Conservation (phyloP, 2,113 vertebrate genomes). For the Sclerurus mexicanus region DNA sequence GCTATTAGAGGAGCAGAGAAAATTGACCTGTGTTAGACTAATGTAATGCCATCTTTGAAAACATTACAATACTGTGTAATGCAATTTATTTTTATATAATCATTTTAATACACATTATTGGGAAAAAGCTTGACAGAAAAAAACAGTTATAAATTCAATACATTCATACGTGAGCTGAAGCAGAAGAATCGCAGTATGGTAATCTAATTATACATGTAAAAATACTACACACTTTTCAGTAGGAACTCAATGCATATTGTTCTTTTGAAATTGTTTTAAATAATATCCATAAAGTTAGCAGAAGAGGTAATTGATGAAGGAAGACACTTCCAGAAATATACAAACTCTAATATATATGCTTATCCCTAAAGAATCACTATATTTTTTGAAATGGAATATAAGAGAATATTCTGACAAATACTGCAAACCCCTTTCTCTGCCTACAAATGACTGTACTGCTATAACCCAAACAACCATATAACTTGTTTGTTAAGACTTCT, state of each 20-base stretch:
- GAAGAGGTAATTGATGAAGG: neutral
- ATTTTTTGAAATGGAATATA: neutral
- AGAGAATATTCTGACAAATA: neutral
- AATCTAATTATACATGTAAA: neutral
- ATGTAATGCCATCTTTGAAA: constrained; percentile 65
- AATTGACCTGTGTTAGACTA: constrained; percentile 63
- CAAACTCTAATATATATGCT: neutral
- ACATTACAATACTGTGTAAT: constrained; percentile 58
- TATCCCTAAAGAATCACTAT: neutral
- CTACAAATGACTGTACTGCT: neutral
- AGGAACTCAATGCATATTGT: neutral
- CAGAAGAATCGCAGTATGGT: neutral
- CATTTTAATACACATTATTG: constrained; percentile 67
- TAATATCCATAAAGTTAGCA: neutral
- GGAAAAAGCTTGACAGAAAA: constrained; percentile 53
- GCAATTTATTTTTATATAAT: constrained; percentile 66
- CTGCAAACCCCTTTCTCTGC: fast-evolving
- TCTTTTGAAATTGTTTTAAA: neutral
- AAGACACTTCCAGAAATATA: neutral
- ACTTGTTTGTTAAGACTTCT: neutral
- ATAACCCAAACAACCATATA: neutral
- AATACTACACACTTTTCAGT: neutral
- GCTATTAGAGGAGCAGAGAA: constrained; percentile 50
- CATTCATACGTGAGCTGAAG: neutral
- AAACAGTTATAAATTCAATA: constrained; percentile 25